Base-by-base conservation (phyloP, 2,113 vertebrate species). In the Neogobius melanostomus region DNA sequence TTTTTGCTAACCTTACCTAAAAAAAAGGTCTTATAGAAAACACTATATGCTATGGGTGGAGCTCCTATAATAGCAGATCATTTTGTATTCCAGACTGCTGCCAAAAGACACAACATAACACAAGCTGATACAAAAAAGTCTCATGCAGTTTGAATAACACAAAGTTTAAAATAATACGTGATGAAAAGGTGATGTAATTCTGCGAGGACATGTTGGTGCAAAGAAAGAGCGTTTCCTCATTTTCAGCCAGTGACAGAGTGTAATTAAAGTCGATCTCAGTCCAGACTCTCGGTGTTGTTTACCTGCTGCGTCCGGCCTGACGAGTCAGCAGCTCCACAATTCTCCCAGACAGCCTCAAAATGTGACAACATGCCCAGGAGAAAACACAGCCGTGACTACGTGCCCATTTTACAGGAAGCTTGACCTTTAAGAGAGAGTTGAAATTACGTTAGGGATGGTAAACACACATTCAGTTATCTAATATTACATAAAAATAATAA, bases 211-310 rank as follows among this genome's bases (percentile, higher is more conserved):
- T 60, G 36, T 1, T 48, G 75, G 48, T 70, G 69, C 82, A 74
- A 61, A 76, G 47, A 36, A 80, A 82, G 36, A 47, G 64, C 2
- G 8, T 73, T 71, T 51, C 43, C 53, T 68, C 63, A 82, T 78
- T 68, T 60, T 42, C 60, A 64, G 60, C 12, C 12, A 21, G 71
- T 82, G 81, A 81, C 83, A 85, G 75, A 17, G 50, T 87, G 64
- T 85, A 80, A 89, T 91, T 87, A 87, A 64, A 2, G 8, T 6
- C 53, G 68, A 82, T 61, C 68, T 61, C 76, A 88, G 86, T 73
- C 80, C 78, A 90, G 85, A 83, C 87, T 86, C 52, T 69, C 80
- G 75, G 68, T 69, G 67, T 52, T 87, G 82, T 89, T 90, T 90
- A 89, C 87, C 83, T 82, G 79, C 53, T 75, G 63, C 70, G 76